These are phyloP conservation scores for Entomobrya multifasciata DNA, from an alignment of 2,888 invertebrate species.

Conservation along the genomic window DNA sequence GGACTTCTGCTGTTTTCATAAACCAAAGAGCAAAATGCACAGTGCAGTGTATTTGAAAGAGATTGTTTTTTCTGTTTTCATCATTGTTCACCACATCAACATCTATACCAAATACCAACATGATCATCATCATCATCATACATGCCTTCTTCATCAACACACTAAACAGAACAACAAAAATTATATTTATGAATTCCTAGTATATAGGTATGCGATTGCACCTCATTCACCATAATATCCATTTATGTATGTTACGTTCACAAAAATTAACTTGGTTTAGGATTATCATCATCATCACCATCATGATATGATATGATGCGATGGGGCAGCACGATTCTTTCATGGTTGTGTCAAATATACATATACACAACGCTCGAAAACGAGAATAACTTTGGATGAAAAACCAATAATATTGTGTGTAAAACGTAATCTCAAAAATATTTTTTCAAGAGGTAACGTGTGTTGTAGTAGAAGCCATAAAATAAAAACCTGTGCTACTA, in stretches of 20 bases:
- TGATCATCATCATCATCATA: neutral
- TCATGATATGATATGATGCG: no score
- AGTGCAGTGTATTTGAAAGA: neutral
- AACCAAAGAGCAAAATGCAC: slow-evolving; percentile 5
- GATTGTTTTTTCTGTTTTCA: slow-evolving; percentile 21
- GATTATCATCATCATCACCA: no score
- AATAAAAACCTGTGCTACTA: no score
- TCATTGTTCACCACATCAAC: slow-evolving; percentile 30
- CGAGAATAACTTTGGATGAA: no score
- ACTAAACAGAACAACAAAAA: neutral
- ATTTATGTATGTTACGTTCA: neutral
- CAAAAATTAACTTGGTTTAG: neutral
- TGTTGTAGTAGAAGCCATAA: no score
- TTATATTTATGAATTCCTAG: neutral
- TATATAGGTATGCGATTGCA: slow-evolving; percentile 12
- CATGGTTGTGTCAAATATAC: no score
- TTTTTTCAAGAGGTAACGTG: no score
- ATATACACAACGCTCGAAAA: no score
- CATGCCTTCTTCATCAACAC: no score
- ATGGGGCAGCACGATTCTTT: no score
- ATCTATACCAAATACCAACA: slow-evolving; percentile 11
- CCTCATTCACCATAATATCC: neutral
- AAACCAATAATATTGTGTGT: no score
- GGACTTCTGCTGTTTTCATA: slow-evolving; percentile 19
- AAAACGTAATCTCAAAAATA: no score